These are phyloP conservation scores for Augochlorella aurata DNA, from an alignment of 2,888 invertebrate species.

Conservation along the genomic window DNA sequence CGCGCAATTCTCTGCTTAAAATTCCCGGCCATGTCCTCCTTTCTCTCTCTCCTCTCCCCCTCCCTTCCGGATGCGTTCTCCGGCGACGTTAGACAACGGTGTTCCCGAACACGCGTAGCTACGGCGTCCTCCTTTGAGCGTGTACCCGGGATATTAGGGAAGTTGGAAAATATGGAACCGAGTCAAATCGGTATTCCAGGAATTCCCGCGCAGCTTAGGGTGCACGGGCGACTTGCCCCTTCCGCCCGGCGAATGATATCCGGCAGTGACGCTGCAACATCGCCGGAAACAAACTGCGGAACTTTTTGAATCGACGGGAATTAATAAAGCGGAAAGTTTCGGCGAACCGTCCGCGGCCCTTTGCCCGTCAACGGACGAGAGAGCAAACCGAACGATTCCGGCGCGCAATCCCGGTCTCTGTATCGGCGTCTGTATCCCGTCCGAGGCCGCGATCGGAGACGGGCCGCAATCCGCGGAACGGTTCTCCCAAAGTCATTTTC, in stretches of 20 bases:
- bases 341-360: background rate
- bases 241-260: conserved; percentile 3
- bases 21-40: conserved; percentile 16
- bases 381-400: background rate
- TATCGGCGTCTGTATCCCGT: too few relatives aligned
- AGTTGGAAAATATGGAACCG: conserved; percentile 28
- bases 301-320: background rate
- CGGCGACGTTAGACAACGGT: background rate
- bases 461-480: too few relatives aligned
- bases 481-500: too few relatives aligned
- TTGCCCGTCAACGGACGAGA: background rate
- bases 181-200: conserved; percentile 17
- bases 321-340: conserved; percentile 3
- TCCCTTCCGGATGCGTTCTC: background rate
- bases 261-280: background rate
- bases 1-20: conserved; percentile 26
- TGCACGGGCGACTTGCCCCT: conserved; percentile 10
- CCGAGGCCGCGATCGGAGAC: too few relatives aligned
- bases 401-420: too few relatives aligned
- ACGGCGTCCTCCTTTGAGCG: conserved; percentile 4
- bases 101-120: conserved; percentile 1
- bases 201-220: conserved; percentile 3
- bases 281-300: background rate
- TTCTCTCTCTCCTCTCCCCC: too few relatives aligned
- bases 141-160: conserved; percentile 28